Percentiles rank a stretch among this genome's conserved stretches.
These are phyloP conservation scores for Thymelicus sylvestris DNA, from an alignment of 2,888 invertebrate genomes.

Conservation along the genomic window DNA sequence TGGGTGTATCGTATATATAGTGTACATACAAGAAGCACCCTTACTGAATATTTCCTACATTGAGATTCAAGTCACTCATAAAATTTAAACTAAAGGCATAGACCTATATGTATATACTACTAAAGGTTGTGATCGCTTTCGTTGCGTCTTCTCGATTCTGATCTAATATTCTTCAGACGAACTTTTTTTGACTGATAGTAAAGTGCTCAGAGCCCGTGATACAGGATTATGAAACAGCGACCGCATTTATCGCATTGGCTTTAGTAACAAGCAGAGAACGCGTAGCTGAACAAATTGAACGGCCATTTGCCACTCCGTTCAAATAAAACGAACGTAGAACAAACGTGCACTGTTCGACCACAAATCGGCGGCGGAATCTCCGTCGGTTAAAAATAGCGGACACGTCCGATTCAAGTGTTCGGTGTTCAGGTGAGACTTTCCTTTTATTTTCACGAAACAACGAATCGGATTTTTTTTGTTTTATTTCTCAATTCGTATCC, in stretches of 20 bases:
- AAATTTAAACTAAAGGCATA: too few species aligned
- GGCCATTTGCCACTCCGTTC: slow-evolving; percentile 14
- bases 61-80: too few species aligned
- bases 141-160: too few species aligned
- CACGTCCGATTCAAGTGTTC: slow-evolving; percentile 12
- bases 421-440: slow-evolving; percentile 6
- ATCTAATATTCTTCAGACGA: too few species aligned
- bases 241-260: not conserved
- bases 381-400: slow-evolving; percentile 9
- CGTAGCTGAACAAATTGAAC: not conserved
- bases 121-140: too few species aligned
- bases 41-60: too few species aligned
- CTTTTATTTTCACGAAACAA: slow-evolving; percentile 4
- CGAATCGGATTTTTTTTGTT: not conserved
- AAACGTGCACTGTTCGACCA: slow-evolving; percentile 10
- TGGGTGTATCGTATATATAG: too few species aligned
- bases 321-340: slow-evolving; percentile 12
- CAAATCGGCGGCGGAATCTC: slow-evolving; percentile 11
- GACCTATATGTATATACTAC: too few species aligned
- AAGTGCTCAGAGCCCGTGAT: not conserved
- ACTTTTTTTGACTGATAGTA: not conserved
- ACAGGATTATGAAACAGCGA: not conserved
- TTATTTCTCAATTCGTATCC: not conserved
- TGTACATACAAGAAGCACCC: too few species aligned
- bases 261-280: not conserved